Conservation (phyloP, 2,888 invertebrate genomes). For the Xestia sexstrigata region DNA sequence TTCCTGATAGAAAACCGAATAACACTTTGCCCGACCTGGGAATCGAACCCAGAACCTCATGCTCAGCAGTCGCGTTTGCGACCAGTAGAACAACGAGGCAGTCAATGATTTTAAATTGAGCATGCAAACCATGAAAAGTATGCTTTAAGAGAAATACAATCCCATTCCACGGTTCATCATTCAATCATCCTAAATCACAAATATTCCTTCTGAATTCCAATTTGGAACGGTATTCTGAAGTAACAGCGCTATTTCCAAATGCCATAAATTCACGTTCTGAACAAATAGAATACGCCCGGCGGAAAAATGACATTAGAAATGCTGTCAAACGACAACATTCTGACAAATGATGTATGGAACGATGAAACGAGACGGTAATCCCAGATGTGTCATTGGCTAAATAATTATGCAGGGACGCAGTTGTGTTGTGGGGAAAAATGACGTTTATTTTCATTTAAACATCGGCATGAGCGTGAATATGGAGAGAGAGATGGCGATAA, state of each 20-base stretch:
- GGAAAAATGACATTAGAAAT: constrained; percentile 63
- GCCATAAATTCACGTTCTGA: constrained; percentile 60
- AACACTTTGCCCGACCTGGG: too few species aligned
- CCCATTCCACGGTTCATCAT: constrained; percentile 31
- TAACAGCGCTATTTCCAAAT: constrained; percentile 57
- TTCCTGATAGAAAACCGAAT: too few species aligned
- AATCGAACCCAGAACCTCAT: too few species aligned
- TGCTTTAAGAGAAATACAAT: not conserved
- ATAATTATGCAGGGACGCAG: constrained; percentile 56
- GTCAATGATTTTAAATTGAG: not conserved
- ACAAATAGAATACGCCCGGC: constrained; percentile 54
- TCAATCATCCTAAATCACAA: constrained; percentile 44
- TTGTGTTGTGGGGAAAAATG: constrained; percentile 45
- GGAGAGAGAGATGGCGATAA: constrained; percentile 16
- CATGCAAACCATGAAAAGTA: constrained; percentile 1
- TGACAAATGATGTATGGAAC: constrained; percentile 61
- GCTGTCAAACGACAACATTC: constrained; percentile 56
- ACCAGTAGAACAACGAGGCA: too few species aligned
- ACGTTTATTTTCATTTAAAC: constrained; percentile 47
- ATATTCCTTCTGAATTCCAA: constrained; percentile 55
- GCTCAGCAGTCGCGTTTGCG: too few species aligned
- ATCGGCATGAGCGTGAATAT: constrained; percentile 20
- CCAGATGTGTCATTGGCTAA: constrained; percentile 60
- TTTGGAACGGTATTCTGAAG: constrained; percentile 31
- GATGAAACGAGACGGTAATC: constrained; percentile 57